A percentile compares a stretch with the other conserved stretches of the same genome.
phyloP scores from a whole-genome alignment of 2,113 vertebrate species.

The Ceyx margarethae region DNA sequence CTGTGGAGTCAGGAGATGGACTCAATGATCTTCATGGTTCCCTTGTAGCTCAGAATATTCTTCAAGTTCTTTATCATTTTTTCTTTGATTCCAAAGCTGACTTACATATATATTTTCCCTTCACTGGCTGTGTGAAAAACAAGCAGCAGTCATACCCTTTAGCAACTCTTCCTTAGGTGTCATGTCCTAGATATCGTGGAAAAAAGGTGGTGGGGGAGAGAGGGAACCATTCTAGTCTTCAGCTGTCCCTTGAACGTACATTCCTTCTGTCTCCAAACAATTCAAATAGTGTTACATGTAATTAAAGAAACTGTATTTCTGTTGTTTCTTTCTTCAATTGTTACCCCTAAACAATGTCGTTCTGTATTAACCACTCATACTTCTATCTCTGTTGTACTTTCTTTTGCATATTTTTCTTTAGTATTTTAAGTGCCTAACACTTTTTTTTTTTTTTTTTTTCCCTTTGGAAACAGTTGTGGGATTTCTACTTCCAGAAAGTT shows the following conservation, averaged over 20 bases:
- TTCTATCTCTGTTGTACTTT: neutral
- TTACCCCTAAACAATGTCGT: neutral
- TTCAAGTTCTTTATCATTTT: neutral
- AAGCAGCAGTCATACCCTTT: neutral
- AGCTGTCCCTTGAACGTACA: neutral
- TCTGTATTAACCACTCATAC: neutral
- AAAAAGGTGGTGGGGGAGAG: neutral
- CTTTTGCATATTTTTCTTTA: neutral
- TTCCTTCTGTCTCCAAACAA: neutral
- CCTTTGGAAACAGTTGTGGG: neutral
- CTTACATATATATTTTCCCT: neutral
- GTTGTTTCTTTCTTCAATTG: neutral
- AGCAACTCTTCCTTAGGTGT: neutral
- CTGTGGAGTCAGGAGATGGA: neutral
- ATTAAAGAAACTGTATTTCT: neutral
- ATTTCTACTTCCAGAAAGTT: neutral
- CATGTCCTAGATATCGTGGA: neutral
- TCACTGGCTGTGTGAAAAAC: neutral
- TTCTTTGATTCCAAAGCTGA: neutral
- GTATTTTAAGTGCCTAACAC: neutral
- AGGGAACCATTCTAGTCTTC: neutral
- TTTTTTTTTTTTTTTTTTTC: neutral
- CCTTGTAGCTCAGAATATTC: neutral
- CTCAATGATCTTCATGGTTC: rapidly evolving
- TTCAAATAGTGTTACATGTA: rapidly evolving